Evolutionary conservation across 1,140 invertebrate species (phyloP).

Genomic region (Probaryconus sp.): DNA sequence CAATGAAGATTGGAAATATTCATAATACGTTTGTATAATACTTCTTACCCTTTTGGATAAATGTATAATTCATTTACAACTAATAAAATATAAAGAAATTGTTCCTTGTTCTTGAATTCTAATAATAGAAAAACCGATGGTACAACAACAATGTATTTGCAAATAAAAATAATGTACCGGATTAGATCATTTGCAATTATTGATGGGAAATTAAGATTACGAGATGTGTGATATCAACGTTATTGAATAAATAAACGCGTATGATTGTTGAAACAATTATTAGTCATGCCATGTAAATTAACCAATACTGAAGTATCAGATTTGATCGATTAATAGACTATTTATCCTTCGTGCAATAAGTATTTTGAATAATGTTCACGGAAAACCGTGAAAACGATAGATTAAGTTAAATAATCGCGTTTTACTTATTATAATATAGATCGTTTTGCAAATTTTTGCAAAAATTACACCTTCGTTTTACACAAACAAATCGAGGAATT

Average conservation of each 20-base stretch:
- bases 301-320: constrained; percentile 12
- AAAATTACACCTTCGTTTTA: neutral
- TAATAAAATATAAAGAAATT: constrained; percentile 16
- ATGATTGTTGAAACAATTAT: constrained; percentile 56
- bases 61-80: too few relatives aligned
- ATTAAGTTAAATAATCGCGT: neutral
- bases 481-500: too few relatives aligned
- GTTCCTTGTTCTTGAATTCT: constrained; percentile 37
- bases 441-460: neutral
- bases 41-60: too few relatives aligned
- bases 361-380: constrained; percentile 52
- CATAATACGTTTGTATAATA: too few relatives aligned
- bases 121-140: constrained; percentile 38
- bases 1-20: too few relatives aligned
- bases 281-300: constrained; percentile 44
- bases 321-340: constrained; percentile 43
- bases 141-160: constrained; percentile 15
- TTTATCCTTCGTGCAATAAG: constrained; percentile 41
- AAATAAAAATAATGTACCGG: constrained; percentile 32
- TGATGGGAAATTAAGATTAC: constrained; percentile 43
- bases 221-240: constrained; percentile 22
- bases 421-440: neutral
- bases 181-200: constrained; percentile 41
- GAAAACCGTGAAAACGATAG: constrained; percentile 22
- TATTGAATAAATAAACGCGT: constrained; percentile 40